Conservation (phyloP, 2,888 invertebrate genomes). For the Ophion slaviceki region DNA sequence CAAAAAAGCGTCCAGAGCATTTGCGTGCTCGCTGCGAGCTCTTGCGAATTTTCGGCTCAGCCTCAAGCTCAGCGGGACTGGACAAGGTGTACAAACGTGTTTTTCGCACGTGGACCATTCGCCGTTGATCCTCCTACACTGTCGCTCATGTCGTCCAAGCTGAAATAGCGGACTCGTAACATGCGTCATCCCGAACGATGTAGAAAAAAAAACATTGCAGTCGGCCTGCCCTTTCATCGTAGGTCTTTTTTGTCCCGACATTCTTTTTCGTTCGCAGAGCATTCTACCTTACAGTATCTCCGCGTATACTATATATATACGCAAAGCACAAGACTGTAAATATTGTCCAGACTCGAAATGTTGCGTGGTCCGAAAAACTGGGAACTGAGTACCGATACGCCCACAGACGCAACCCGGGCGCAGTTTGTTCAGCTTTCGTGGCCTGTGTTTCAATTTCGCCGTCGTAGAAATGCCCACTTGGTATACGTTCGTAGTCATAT, state of each 20-base stretch:
- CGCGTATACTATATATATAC: not conserved
- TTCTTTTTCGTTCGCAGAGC: constrained; percentile 7
- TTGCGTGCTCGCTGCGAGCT: constrained; percentile 18
- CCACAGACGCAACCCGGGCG: constrained; percentile 19
- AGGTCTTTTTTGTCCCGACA: constrained; percentile 24
- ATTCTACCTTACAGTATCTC: constrained; percentile 15
- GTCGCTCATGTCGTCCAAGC: constrained; percentile 17
- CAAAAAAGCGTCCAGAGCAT: not conserved
- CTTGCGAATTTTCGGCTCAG: constrained; percentile 32
- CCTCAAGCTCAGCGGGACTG: constrained; percentile 28
- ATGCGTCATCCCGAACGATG: constrained; percentile 56
- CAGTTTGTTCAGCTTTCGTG: not conserved
- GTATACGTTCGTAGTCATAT: constrained; percentile 11
- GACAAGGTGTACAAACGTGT: constrained; percentile 57
- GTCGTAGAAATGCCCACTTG: not conserved
- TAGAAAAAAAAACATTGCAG: constrained; percentile 29
- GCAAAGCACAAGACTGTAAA: constrained; percentile 44
- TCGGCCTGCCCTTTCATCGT: constrained; percentile 31
- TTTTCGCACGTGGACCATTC: constrained; percentile 58
- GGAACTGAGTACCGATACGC: constrained; percentile 44
- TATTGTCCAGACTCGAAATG: constrained; percentile 38
- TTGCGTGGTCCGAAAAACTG: constrained; percentile 54
- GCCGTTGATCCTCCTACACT: constrained; percentile 66
- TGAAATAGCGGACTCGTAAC: constrained; percentile 46
- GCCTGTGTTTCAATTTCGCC: not conserved